Conservation (phyloP, 2,797 vertebrate species). For the Premnoplex brunnescens region DNA sequence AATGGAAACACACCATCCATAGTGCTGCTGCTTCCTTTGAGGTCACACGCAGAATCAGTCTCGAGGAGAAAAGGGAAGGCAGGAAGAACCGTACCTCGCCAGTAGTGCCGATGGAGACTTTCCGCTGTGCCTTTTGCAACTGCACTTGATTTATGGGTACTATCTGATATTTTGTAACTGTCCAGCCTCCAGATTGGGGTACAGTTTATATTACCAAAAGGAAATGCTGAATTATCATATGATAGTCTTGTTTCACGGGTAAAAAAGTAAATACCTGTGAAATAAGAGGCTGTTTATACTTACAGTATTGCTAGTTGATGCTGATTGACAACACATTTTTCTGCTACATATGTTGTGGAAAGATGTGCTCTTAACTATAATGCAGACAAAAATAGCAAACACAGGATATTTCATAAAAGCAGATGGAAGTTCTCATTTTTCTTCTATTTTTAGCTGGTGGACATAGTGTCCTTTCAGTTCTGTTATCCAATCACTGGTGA, state of each 20-base stretch:
- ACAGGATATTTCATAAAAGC: background rate
- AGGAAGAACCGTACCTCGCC: too few species aligned
- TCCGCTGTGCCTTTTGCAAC: too few species aligned
- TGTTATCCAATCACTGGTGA: background rate
- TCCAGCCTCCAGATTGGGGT: background rate
- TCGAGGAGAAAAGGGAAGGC: too few species aligned
- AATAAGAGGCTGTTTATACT: background rate
- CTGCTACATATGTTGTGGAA: background rate
- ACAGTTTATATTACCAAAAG: background rate
- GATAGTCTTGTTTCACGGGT: background rate
- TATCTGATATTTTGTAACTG: background rate
- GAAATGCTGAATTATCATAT: background rate
- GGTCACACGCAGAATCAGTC: too few species aligned
- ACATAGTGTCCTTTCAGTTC: background rate
- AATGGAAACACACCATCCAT: too few species aligned
- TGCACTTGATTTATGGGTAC: background rate
- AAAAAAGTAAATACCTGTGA: background rate
- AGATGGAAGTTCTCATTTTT: conserved; percentile 25
- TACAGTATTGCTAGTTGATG: background rate
- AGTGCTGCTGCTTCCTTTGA: too few species aligned
- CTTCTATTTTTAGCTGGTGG: background rate
- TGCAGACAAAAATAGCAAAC: background rate
- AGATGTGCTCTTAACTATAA: background rate
- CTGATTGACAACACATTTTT: background rate
- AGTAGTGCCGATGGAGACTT: too few species aligned